phyloP scores from a whole-genome alignment of 2,113 vertebrate species.

The Muscicapa adusta region DNA sequence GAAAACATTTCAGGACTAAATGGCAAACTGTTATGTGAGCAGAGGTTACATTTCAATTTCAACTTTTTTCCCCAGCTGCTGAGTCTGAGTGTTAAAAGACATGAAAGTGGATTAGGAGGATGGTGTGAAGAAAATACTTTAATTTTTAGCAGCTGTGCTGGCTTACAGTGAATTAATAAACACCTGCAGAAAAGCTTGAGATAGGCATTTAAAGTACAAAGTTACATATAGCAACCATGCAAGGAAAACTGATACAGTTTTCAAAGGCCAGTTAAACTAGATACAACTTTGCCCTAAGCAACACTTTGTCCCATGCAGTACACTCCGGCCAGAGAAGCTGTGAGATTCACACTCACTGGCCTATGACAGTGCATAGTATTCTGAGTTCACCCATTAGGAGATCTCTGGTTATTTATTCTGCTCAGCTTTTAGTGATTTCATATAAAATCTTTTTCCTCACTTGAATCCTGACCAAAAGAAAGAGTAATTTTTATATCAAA shows the following conservation, averaged over 20 bases:
- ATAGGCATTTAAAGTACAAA: background rate
- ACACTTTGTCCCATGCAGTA: background rate
- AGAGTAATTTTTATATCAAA: background rate
- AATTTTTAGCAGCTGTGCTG: constrained; percentile 50
- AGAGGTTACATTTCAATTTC: constrained; percentile 53
- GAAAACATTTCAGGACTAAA: constrained; percentile 7
- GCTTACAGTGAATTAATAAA: constrained; percentile 35
- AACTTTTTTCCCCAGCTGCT: constrained; percentile 26
- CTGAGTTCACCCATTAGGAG: background rate
- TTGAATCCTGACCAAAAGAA: background rate
- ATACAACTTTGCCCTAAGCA: background rate
- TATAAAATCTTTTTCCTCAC: background rate
- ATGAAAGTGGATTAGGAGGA: constrained; percentile 21
- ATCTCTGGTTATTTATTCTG: background rate
- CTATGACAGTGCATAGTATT: background rate
- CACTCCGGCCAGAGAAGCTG: background rate
- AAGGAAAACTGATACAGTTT: constrained; percentile 11
- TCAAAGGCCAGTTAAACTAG: background rate
- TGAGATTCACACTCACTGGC: background rate
- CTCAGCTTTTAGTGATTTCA: background rate
- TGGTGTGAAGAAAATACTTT: constrained; percentile 26
- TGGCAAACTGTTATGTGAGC: background rate
- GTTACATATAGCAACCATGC: background rate
- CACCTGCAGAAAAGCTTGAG: constrained; percentile 20
- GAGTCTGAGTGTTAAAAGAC: constrained; percentile 22